Evolutionary conservation across 2,888 invertebrate species (phyloP).

Genomic region (Pollenia griseotomentosa): DNA sequence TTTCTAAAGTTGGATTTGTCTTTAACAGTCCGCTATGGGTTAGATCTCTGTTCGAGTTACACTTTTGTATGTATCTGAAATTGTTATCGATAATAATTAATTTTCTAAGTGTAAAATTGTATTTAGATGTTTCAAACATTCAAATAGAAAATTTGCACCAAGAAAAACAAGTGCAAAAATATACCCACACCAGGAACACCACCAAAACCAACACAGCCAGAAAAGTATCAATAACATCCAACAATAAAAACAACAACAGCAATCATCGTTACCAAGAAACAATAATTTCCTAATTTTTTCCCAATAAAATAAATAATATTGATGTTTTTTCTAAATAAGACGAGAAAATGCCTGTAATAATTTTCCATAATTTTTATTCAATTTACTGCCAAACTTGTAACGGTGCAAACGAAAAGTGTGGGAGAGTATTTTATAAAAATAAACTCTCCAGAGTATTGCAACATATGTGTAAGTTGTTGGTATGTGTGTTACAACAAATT

Average conservation of each 20-base stretch:
- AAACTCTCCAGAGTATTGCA: conserved; percentile 48
- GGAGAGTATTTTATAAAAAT: background rate
- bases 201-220: conserved; percentile 2
- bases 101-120: conserved; percentile 15
- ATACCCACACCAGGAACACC: conserved; percentile 3
- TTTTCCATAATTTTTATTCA: conserved; percentile 56
- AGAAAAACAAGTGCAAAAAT: conserved; percentile 37
- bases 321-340: conserved; percentile 1
- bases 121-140: background rate
- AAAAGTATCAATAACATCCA: conserved; percentile 48
- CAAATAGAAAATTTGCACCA: conserved; percentile 59
- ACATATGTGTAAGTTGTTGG: conserved; percentile 14
- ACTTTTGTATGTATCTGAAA: too few species aligned
- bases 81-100: too few species aligned
- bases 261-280: conserved; percentile 11
- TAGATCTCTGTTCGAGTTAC: too few species aligned
- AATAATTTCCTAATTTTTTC: conserved; percentile 44
- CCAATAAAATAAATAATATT: conserved; percentile 62
- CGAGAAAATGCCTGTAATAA: conserved; percentile 21
- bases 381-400: conserved; percentile 35
- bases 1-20: too few species aligned
- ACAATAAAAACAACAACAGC: background rate
- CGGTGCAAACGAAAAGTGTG: background rate
- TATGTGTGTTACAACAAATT: conserved; percentile 15
- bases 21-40: too few species aligned